Evolutionary conservation across 2,797 vertebrate species (phyloP).

Genomic region (Enteromius paludinosus): DNA sequence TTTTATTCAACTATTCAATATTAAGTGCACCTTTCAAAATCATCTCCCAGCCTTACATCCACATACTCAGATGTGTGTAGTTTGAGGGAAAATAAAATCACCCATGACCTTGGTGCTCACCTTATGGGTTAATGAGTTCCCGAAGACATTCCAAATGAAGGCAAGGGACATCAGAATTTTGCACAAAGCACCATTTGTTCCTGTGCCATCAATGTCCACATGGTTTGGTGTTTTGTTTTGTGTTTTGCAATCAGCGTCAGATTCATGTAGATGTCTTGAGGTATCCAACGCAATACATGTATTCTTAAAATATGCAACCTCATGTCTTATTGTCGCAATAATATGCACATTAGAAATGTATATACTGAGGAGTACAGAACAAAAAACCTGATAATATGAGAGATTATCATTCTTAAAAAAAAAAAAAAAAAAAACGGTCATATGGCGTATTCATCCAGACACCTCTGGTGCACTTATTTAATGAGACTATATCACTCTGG

Average conservation of each 20-base stretch:
- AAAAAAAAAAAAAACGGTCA: neutral
- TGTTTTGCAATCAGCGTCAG: neutral
- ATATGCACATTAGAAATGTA: constrained; percentile 70
- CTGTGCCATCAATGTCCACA: constrained; percentile 27
- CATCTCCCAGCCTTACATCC: constrained; percentile 27
- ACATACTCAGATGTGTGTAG: constrained; percentile 7
- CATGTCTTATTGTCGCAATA: constrained; percentile 81
- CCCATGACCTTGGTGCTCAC: constrained; percentile 44
- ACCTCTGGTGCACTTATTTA: constrained; percentile 58
- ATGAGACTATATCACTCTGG: constrained; percentile 20
- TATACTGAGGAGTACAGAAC: constrained; percentile 36
- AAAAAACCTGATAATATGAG: constrained; percentile 53
- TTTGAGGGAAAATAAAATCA: neutral
- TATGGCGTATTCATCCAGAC: constrained; percentile 17
- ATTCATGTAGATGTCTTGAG: constrained; percentile 40
- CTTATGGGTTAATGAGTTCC: constrained; percentile 35
- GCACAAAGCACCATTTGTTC: constrained; percentile 28
- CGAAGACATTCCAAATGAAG: constrained; percentile 27
- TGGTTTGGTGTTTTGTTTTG: neutral
- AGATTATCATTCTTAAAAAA: neutral
- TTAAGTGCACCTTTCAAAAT: constrained; percentile 12
- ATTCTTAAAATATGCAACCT: constrained; percentile 65
- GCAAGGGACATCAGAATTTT: neutral
- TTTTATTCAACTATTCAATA: too few relatives aligned
- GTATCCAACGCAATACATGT: constrained; percentile 75